Evolutionary conservation across 2,888 invertebrate genomes (phyloP).

Genomic region (Calameuta pallipes): DNA sequence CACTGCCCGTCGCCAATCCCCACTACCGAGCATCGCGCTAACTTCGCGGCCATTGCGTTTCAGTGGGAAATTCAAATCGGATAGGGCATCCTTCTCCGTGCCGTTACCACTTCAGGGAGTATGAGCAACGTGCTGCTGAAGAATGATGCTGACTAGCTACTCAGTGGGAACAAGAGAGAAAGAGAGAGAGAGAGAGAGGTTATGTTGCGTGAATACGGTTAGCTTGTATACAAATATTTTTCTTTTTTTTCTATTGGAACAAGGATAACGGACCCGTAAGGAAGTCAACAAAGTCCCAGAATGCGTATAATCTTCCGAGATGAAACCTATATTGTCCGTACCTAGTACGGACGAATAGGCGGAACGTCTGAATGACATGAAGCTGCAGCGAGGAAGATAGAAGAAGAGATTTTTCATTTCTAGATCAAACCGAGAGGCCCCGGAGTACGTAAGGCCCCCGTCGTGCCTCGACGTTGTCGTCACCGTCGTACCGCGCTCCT

Average conservation of each 20-base stretch:
- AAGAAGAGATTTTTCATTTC: not conserved
- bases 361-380: not conserved
- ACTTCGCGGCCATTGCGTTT: conserved; percentile 37
- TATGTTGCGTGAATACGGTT: not conserved
- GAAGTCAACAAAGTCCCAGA: not conserved
- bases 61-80: conserved; percentile 37
- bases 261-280: not conserved
- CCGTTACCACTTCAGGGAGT: not conserved
- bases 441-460: not conserved
- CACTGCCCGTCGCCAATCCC: conserved; percentile 21
- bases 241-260: not conserved
- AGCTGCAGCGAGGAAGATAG: not conserved
- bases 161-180: not conserved
- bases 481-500: not conserved
- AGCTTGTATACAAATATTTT: not conserved
- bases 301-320: not conserved
- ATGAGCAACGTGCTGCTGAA: not conserved
- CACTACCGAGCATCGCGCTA: conserved; percentile 2
- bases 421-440: not conserved
- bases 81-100: conserved; percentile 15
- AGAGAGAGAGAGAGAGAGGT: not conserved
- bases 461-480: not conserved
- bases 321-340: not conserved
- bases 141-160: not conserved
- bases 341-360: not conserved